Evolutionary conservation across 53 echinoderm and acorn worm species (phyloP), one percentile per base, ranked within the genome.

Genomic region (Stichopus horrens): DNA sequence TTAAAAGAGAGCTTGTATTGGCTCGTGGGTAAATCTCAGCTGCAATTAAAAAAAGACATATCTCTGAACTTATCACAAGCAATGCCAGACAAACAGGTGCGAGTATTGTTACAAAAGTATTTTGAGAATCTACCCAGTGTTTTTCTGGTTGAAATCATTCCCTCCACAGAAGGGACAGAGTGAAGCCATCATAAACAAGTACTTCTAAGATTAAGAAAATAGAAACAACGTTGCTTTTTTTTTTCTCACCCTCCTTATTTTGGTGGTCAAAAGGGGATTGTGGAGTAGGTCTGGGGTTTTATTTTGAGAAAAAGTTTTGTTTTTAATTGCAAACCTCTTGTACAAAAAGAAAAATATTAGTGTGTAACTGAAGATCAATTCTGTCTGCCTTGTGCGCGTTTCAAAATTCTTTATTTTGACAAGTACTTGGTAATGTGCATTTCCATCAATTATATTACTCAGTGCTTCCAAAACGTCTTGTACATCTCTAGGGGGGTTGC

Each of bases 361-460:
- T 81, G 81, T 81, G 37, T 37, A 37, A 37, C 37, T 37, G 81
- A 81, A 81, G 57, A 81, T 81, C 81, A 57, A 57, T 56, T 55
- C 81, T 81, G 81, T 67, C 65, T 68, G 85, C 85, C 85, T 85
- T 85, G 37, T 37, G 85, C 65, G 85, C 66, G 68, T 85, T 85
- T 85, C 85, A 85, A 67, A 85, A 85, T 85, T 37, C 37, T 21
- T 85, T 85, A 59, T 54, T 87, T 74, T 56, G 19, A 74, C 55
- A 74, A 87, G 87, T 87, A 87, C 87, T 87, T 37, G 87, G 87
- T 87, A 87, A 87, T 87, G 87, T 87, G 87, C 87, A 87, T 87
- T 87, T 87, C 87, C 87, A 87, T 87, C 87, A 86, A 86, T 58
- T 86, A 86, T 87, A 75, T 87, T 87, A 87, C 87, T 87, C 87